Evolutionary conservation across 1,140 invertebrate genomes (phyloP).

Genomic region (Polypedilum pembai): DNA sequence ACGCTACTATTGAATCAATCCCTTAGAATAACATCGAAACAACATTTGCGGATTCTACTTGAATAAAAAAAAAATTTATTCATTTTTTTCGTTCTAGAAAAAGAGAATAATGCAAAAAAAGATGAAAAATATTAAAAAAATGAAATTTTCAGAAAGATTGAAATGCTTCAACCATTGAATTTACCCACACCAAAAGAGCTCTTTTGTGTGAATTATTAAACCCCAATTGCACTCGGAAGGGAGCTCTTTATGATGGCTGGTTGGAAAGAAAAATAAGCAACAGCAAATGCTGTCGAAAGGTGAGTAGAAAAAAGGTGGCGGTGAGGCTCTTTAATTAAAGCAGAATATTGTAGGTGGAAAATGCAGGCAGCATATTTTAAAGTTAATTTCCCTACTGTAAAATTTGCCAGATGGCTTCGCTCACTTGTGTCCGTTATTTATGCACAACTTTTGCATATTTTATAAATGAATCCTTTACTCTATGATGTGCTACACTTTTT

Average conservation of each 20-base stretch:
- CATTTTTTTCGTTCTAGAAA: background rate
- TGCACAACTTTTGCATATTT: slow-evolving; percentile 7
- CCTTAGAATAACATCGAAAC: slow-evolving; percentile 23
- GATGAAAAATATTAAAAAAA: slow-evolving; percentile 4
- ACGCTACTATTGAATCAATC: slow-evolving; percentile 11
- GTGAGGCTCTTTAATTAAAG: background rate
- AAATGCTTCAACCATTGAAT: slow-evolving; percentile 23
- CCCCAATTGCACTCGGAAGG: slow-evolving; percentile 18
- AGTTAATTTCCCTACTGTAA: background rate
- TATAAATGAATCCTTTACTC: background rate
- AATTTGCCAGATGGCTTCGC: slow-evolving; percentile 22
- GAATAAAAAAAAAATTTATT: background rate
- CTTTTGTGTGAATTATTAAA: slow-evolving; percentile 9
- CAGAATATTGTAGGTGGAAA: background rate
- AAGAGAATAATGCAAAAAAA: background rate
- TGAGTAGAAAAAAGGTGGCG: background rate
- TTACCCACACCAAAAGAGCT: background rate
- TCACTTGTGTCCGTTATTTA: background rate
- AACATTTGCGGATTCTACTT: slow-evolving; percentile 14
- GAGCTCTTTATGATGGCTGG: background rate
- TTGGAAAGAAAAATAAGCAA: background rate
- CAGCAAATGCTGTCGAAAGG: background rate
- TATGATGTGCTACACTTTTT: background rate
- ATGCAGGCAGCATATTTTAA: background rate
- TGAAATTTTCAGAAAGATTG: background rate